Evolutionary conservation across 2,113 vertebrate species (phyloP), one percentile per base, ranked within the genome.

Genomic region (Illadopsis cleaveri): DNA sequence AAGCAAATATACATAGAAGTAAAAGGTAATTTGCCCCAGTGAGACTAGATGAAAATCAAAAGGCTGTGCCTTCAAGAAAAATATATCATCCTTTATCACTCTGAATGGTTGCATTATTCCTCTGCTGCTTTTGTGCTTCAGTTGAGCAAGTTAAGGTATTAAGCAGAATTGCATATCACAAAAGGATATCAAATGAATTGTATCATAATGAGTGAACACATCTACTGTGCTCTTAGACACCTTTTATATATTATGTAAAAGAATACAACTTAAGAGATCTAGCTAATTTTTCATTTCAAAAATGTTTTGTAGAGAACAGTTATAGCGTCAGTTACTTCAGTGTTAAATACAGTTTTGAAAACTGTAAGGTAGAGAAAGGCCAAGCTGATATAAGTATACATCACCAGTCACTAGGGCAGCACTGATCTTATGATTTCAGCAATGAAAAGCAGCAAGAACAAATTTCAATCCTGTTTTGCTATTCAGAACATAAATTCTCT

Each of bases 171-270:
- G 58, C 54, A 82, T 24, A 80, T 80, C 78, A 91, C 78, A 82
- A 85, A 51, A 91, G 73, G 48, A 77, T 64, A 82, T 72, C 40
- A 82, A 92, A 89, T 81, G 30, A 94, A 94, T 91, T 91, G 62
- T 30, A 76, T 37, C 33, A 60, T 85, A 82, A 94, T 88, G 71
- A 91, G 42, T 81, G 71, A 90, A 78, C 70, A 77, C 42, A 77
- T 77, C 68, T 83, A 60, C 47, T 77, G 18, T 51, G 83, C 70
- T 85, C 73, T 88, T 91, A 85, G 61, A 60, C 23, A 80, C 27
- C 21, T 93, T 95, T 94, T 69, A 90, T 62, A 62, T 73, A 80
- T 88, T 82, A 76, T 68, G 62, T 65, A 95, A 95, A 96, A 85
- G 19, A 90, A 91, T 15, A 18, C 25, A 82, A 22, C 31, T 72